Evolutionary conservation across 2,797 vertebrate genomes (phyloP), one percentile per base, ranked within the genome.

Genomic region (Bradypus variegatus): DNA sequence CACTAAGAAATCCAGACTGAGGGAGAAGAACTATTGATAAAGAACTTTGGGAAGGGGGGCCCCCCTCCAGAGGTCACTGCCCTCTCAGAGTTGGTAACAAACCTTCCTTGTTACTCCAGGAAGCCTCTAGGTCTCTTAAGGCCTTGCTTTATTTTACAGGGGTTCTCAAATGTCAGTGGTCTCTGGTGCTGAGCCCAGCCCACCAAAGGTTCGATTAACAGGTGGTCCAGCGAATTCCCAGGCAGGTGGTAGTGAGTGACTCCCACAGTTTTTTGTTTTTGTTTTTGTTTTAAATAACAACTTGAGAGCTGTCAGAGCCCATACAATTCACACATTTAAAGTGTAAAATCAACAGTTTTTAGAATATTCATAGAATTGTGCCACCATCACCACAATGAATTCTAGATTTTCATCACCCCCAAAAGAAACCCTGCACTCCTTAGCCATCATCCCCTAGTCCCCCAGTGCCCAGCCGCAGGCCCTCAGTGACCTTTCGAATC

Each of bases 81-180:
- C 55, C 77, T 94, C 36, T 89, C 53, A 45, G 48, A 76, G 62
- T 45, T 60, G n/a, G 23, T 87, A 82, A 90, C 36, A 86, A 82
- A 81, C 55, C n/a, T 87, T 76, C 60, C 73, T 73, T 92, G 91
- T 84, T 55, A 18, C 45, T 95, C 53, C 81, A 91, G 79, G 70
- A 93, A 89, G 75, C 64, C 19, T 67, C 45, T 73, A 62, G 62
- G 55, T n/a, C 69, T 62, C 76, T 6, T 81, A 77, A 91, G 70
- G 70, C 69, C 6, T 77, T n/a, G 9, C 15, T 21, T 77, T 31
- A 13, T 65, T 29, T 69, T 55, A 69, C 13, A 69, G 2, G 31
- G 45, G 53, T 16, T 62, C 70, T 87, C 58, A 38, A 70, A 55
- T 33, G 94, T 84, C 29, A 85, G 29, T 1, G 14, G 31, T 36